A percentile compares a stretch with the other conserved stretches of the same genome.
Evolutionary conservation across 2,113 vertebrate genomes (phyloP).

Genomic region (Cichladusa arquata): DNA sequence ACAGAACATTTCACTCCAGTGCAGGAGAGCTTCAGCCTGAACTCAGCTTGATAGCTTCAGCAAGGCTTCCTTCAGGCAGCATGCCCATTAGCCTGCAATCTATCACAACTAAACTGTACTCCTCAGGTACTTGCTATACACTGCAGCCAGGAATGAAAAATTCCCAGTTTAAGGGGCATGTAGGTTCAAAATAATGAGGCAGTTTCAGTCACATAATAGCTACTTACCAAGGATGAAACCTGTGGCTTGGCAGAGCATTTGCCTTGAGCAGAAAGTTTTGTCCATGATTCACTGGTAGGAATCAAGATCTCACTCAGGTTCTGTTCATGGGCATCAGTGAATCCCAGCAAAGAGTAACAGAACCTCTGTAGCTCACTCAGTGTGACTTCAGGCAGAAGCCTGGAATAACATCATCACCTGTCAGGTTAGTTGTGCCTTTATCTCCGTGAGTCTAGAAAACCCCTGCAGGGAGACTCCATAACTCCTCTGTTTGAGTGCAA

Average conservation of each 20-base stretch:
- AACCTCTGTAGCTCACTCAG: neutral
- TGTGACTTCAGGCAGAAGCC: neutral
- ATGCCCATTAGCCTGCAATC: neutral
- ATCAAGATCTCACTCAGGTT: neutral
- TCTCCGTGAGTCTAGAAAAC: accelerated
- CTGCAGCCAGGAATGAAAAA: neutral
- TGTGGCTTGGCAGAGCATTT: neutral
- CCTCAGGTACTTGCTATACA: neutral
- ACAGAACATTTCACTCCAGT: neutral
- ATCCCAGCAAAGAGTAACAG: neutral
- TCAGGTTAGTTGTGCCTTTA: neutral
- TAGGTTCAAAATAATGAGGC: neutral
- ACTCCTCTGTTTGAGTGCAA: neutral
- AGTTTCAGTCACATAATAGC: neutral
- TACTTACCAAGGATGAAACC: neutral
- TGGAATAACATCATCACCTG: neutral
- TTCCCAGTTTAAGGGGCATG: accelerated
- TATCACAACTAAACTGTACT: neutral
- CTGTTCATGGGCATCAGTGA: neutral
- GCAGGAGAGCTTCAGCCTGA: neutral
- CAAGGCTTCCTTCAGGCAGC: neutral
- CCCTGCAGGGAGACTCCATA: neutral
- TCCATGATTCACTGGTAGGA: neutral
- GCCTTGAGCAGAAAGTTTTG: neutral
- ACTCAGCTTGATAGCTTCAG: neutral